Base-by-base conservation (phyloP, 2,797 vertebrate species). In the Bufotes viridis region DNA sequence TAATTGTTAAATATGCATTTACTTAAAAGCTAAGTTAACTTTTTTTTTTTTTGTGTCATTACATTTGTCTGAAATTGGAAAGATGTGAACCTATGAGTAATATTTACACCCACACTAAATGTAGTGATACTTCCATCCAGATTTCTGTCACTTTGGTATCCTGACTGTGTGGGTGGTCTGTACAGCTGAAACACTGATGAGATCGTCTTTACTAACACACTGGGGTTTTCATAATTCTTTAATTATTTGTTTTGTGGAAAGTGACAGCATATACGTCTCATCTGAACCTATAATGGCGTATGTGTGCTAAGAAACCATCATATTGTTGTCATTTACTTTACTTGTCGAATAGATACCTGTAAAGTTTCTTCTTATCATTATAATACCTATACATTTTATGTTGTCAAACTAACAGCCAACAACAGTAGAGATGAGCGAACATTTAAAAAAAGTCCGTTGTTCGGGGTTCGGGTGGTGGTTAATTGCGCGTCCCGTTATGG, bases 101-200 rank as follows among this genome's bases (percentile, higher is more conserved):
- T 82, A 34, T 70, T 83, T 69, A 82, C 88, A 87, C 85, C 88
- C 88, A 87, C 88, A 79, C 69, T 53, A 20, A 76, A 63, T 63
- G n/a, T 65, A 85, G 74, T 26, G 83, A 76, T 85, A 63, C 34
- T 85, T 85, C 20, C 29, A 49, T 85, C 72, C 82, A 79, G 81
- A 88, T 61, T 88, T 72, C 65, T 80, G 82, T 84, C 72, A 87
- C 81, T 83, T 70, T 49, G 58, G 53, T 70, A 63, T 81, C 49
- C 51, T 79, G 76, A 67, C 83, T 85, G 84, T 65, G 87, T 89
- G 80, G 87, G 87, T 76, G 83, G 87, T 60, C 83, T 0, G 63
- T 53, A 42, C 78, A 81, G 34, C 61, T 81, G 78, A 49, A 78
- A 80, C 75, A 55, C 72, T 76, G 74, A 65, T 82, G 60, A 85